A percentile compares a stretch with the other conserved stretches of the same genome.
These are phyloP conservation scores for Monoplex corrugatus DNA, from an alignment of 2,888 invertebrate species.

Conservation along the genomic window DNA sequence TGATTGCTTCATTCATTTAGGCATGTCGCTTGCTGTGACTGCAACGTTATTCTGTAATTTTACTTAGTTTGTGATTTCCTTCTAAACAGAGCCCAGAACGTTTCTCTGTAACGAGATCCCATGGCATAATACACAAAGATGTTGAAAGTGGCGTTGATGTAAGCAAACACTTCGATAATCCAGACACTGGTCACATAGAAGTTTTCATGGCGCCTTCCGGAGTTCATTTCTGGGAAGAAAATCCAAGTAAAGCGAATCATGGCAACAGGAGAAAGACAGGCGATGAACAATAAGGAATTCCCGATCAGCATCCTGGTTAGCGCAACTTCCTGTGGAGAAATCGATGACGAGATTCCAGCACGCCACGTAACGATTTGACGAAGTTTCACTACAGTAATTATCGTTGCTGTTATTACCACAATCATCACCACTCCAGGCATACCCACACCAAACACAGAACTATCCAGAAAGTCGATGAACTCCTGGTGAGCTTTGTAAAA, in stretches of 20 bases:
- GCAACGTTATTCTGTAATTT: too few relatives aligned
- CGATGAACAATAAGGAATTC: neutral
- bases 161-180: too few relatives aligned
- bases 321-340: slow-evolving; percentile 14
- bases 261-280: neutral
- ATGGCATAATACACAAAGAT: too few relatives aligned
- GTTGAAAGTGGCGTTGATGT: too few relatives aligned
- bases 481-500: neutral
- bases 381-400: neutral
- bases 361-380: neutral
- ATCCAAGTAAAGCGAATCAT: neutral
- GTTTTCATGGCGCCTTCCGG: too few relatives aligned
- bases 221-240: too few relatives aligned
- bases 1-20: too few relatives aligned
- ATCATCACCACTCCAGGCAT: neutral
- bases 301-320: slow-evolving; percentile 31
- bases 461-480: neutral
- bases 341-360: neutral
- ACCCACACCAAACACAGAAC: neutral
- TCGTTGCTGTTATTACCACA: neutral
- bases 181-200: too few relatives aligned
- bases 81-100: too few relatives aligned
- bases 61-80: too few relatives aligned
- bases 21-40: too few relatives aligned
- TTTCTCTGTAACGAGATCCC: too few relatives aligned